Evolutionary conservation across 1,140 invertebrate species (phyloP), one percentile per base, ranked within the genome.

Genomic region (Drosophila bocqueti): DNA sequence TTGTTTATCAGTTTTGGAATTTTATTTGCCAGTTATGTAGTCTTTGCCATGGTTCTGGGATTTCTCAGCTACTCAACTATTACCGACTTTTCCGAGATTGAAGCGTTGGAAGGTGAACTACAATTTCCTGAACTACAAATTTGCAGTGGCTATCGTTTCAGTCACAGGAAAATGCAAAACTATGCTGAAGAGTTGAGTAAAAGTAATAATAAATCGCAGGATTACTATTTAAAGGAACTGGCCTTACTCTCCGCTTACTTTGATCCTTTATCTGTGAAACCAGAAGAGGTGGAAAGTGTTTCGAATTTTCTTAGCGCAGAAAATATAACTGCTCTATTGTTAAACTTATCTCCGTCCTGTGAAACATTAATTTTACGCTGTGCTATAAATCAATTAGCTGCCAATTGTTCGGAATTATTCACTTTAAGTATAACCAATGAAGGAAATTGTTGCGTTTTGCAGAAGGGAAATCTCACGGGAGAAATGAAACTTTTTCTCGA

Each of bases 101-200:
- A 52, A 5, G 31, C 36, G 0, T 16, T 36, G 1, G 38, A 43
- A 9, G 43, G 58, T 34, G 34, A 57, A 10, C 3, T 65, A 6
- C 3, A 16, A 1, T 49, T 84, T 16, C 81, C 84, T 0, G 31
- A 65, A 10, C 0, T 89, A 1, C 38, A n/a, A 10, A 36, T 89
- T 31, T 89, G 84, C 26, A 81, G 60, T 64, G 59, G 40, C 11
- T 79, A 89, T 24, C 69, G 83, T n/a, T 59, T 89, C 45, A 90
- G 84, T 21, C 77, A 26, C 5, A 52, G n/a, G 8, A 45, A 31
- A 59, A 54, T 40, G 55, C 60, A 2, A 4, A 69, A 11, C 6
- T 79, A 57, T 16, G 63, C 74, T 0, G 16, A 63, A n/a, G 29
- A 69, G 8, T 16, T 87, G 21, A 18, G 46, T 1, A n/a, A 36